Evolutionary conservation across 2,888 invertebrate species (phyloP).

Genomic region (Arrhopalites spinosus): DNA sequence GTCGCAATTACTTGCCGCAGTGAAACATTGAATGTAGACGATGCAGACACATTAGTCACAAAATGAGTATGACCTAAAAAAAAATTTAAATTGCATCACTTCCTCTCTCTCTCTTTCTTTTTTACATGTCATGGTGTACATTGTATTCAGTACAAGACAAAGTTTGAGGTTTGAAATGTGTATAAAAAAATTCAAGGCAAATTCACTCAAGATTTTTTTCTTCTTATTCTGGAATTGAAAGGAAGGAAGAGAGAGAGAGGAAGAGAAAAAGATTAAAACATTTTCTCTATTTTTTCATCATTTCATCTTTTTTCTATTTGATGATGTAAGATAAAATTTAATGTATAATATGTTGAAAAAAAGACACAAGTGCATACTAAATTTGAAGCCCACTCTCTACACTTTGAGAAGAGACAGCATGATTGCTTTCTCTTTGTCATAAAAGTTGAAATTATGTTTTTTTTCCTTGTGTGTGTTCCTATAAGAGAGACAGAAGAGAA

Average conservation of each 20-base stretch:
- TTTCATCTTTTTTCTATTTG: background rate
- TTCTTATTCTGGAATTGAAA: no score
- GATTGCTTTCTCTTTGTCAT: no score
- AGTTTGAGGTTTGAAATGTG: background rate
- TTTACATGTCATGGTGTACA: no score
- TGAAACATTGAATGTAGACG: background rate
- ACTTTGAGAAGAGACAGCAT: no score
- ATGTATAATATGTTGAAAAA: no score
- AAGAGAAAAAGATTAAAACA: background rate
- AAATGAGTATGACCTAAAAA: constrained; percentile 29
- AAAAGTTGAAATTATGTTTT: no score
- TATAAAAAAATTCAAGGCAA: no score
- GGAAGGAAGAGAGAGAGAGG: background rate
- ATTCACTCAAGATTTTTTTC: no score
- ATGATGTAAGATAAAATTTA: background rate
- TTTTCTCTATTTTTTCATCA: background rate
- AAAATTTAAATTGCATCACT: constrained; percentile 3
- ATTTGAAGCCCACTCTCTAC: no score
- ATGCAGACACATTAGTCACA: constrained; percentile 2
- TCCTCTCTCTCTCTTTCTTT: background rate
- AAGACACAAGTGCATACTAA: no score
- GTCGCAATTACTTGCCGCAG: constrained; percentile 20
- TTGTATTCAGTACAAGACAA: no score
- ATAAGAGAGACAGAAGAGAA: background rate
- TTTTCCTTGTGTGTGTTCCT: no score